Evolutionary conservation across 2,888 invertebrate species (phyloP).

Genomic region (Sinhomidia bicolor): DNA sequence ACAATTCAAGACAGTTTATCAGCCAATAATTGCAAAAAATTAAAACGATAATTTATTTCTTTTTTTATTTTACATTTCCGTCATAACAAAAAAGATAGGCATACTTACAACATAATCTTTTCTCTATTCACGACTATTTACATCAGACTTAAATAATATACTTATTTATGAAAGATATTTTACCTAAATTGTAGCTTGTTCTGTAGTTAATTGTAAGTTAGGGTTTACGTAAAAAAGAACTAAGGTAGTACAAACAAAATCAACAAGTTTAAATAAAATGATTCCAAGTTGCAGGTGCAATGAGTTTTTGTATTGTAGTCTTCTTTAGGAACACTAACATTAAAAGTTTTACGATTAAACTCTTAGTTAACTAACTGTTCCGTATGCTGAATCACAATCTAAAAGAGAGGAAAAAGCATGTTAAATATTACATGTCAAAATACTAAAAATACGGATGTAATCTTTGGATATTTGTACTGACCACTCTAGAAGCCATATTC

Average conservation of each 20-base stretch:
- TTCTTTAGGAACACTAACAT: too few relatives aligned
- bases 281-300: background rate
- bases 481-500: constrained; percentile 42
- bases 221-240: too few relatives aligned
- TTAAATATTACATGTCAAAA: background rate
- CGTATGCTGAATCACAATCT: constrained; percentile 47
- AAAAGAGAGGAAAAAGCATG: background rate
- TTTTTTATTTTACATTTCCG: background rate
- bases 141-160: constrained; percentile 49
- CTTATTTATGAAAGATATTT: background rate
- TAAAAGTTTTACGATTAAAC: too few relatives aligned
- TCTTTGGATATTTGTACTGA: background rate
- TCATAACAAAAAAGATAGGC: background rate
- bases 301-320: constrained; percentile 20
- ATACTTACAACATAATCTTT: background rate
- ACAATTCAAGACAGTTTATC: too few relatives aligned
- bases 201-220: too few relatives aligned
- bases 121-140: constrained; percentile 14
- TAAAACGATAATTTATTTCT: background rate
- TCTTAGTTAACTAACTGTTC: background rate
- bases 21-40: background rate
- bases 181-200: background rate
- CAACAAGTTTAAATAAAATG: background rate
- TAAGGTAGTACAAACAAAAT: constrained; percentile 10
- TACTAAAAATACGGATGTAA: background rate